Evolutionary conservation across 2,797 vertebrate species (phyloP), one percentile per base, ranked within the genome.

Genomic region (Cichlasoma orientale): DNA sequence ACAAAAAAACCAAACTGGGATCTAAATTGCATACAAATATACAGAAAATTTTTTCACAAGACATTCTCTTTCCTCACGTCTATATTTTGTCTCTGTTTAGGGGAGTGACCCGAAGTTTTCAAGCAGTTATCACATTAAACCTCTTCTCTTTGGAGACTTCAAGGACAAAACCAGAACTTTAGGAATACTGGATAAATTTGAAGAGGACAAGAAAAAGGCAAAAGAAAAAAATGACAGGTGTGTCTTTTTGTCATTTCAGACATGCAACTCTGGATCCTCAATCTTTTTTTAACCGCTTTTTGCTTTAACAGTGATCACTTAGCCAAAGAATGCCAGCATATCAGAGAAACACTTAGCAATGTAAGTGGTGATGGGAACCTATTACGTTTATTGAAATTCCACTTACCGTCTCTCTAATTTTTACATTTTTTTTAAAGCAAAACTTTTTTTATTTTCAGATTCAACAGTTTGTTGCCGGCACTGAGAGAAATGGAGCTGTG

Each of bases 221-320:
- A 97, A 97, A 93, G 97, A 98, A 86, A 97, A 96, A 92, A 88
- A 85, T 63, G 95, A 97, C 69, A 95, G 96, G 97, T 99, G 95
- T 27, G 53, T 80, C 47, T 61, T 31, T 63, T 72, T 79, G 56
- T 82, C 8, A 31, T 19, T 56, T 50, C 4, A 69, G 68, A 74
- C 5, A 21, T 74, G 23, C 14, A 73, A 14, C 21, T 68, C 44
- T 14, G 50, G 13, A 52, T 50, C 63, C 63, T 11, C 29, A n/a
- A 1, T 4, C 27, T 68, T 31, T 5, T 31, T 3, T 7, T 47
- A 10, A 23, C 11, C 10, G 1, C 69, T 21, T 9, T 59, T 80
- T 86, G 87, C 74, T 85, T 86, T 91, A 92, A 90, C 87, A 99
- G 98, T 90, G 96, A 97, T 58, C 72, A 92, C 83, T 87, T 98